phyloP scores from a whole-genome alignment of 2,888 invertebrate genomes.

The Chrysina gloriosa region DNA sequence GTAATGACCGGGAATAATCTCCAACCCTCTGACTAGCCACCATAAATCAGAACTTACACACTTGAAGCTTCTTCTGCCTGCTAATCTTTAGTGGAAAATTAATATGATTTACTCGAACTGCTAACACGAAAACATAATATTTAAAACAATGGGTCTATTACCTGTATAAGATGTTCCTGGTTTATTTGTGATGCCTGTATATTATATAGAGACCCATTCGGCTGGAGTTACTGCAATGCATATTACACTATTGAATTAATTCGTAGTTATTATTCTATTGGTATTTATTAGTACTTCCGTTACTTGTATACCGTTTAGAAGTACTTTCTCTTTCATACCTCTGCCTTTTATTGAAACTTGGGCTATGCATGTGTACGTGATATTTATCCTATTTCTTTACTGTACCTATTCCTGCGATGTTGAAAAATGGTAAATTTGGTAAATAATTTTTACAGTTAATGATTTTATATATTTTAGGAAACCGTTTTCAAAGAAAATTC shows the following conservation, averaged over 20 bases:
- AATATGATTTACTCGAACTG: no score
- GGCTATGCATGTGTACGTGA: conserved; percentile 7
- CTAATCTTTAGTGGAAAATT: no score
- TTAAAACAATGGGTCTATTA: no score
- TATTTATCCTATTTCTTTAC: not conserved
- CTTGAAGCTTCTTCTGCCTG: no score
- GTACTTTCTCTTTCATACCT: not conserved
- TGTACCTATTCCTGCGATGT: not conserved
- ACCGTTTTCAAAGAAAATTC: conserved; percentile 44
- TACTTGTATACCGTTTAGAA: conserved; percentile 8
- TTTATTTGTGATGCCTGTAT: no score
- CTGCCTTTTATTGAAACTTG: not conserved
- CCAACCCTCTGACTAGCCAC: no score
- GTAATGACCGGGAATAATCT: no score
- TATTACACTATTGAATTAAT: not conserved
- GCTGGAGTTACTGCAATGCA: no score
- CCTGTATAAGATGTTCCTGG: no score
- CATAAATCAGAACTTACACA: no score
- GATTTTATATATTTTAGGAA: conserved; percentile 35
- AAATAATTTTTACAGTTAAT: not conserved
- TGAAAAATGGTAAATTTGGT: conserved; percentile 17
- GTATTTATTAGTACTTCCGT: conserved; percentile 8
- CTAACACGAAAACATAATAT: no score
- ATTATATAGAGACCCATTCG: no score
- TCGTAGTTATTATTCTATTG: not conserved